Conservation (phyloP, 2,888 invertebrate species). For the Monopis laevigella region DNA sequence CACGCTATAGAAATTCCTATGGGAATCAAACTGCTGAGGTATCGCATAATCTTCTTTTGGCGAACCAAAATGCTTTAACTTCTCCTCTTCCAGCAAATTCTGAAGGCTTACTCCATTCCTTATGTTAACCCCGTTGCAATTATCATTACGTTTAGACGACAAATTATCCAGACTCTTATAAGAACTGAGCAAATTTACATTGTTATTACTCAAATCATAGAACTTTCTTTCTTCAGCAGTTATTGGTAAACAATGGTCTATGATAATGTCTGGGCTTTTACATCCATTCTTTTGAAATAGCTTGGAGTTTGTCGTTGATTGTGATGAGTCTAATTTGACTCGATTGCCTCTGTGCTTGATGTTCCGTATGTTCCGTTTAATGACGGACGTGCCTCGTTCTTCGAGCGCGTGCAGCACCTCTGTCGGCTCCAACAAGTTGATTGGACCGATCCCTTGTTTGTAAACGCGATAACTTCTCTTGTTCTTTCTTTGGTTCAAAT, state of each 20-base stretch:
- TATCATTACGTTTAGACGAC: conserved; percentile 33
- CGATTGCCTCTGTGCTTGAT: conserved; percentile 47
- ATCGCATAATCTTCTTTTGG: conserved; percentile 31
- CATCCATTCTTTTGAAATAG: conserved; percentile 15
- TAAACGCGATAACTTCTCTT: conserved; percentile 62
- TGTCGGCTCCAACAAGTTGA: conserved; percentile 37
- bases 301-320: conserved; percentile 26
- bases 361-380: conserved; percentile 53
- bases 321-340: conserved; percentile 31
- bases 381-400: conserved; percentile 46
- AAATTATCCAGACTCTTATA: conserved; percentile 62
- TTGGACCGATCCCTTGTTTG: conserved; percentile 49
- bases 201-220: conserved; percentile 49
- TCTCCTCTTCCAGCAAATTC: conserved; percentile 45
- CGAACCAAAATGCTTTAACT: conserved; percentile 43
- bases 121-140: conserved; percentile 30
- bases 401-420: conserved; percentile 45
- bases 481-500: conserved; percentile 55
- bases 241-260: conserved; percentile 46
- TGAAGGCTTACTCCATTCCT: conserved; percentile 49
- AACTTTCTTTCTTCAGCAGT: conserved; percentile 46
- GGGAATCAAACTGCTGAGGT: conserved; percentile 33
- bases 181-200: conserved; percentile 37
- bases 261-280: conserved; percentile 44
- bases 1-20: conserved; percentile 50